A percentile compares a stretch with the other conserved stretches of the same genome.
These are phyloP conservation scores for Oxygymnocypris stewartii DNA, from an alignment of 2,113 vertebrate genomes.

Conservation along the genomic window DNA sequence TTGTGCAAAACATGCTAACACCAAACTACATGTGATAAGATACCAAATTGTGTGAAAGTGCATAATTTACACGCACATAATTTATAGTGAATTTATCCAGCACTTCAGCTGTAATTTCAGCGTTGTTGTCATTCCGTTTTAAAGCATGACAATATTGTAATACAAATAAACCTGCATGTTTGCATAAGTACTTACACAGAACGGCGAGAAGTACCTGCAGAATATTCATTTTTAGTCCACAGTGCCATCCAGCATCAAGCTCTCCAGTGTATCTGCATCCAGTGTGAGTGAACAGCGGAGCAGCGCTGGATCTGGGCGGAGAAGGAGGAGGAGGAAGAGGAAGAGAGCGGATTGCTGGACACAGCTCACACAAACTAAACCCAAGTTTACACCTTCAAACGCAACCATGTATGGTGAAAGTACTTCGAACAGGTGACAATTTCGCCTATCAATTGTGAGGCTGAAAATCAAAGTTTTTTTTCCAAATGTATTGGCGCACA, in stretches of 20 bases:
- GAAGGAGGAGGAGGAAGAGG: background rate
- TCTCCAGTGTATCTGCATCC: background rate
- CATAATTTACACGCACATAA: background rate
- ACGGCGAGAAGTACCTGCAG: background rate
- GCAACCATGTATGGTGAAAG: background rate
- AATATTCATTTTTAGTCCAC: slow-evolving; percentile 19
- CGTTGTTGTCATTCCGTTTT: background rate
- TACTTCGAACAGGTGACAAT: background rate
- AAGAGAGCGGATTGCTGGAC: background rate
- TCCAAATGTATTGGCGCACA: background rate
- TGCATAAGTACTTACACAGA: slow-evolving; percentile 32
- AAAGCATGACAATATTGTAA: background rate
- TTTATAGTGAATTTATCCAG: too few relatives aligned
- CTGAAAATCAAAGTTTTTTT: background rate
- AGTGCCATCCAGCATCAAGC: background rate
- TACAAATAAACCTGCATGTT: background rate
- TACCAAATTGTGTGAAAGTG: background rate
- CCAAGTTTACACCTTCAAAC: background rate
- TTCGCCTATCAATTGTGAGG: background rate
- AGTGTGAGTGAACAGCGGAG: background rate
- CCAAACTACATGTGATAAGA: background rate
- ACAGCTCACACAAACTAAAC: background rate
- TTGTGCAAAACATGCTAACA: background rate
- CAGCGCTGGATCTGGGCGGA: background rate
- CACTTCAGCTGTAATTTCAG: background rate